Conservation (phyloP, 2,113 vertebrate species). For the Alouatta palliata region DNA sequence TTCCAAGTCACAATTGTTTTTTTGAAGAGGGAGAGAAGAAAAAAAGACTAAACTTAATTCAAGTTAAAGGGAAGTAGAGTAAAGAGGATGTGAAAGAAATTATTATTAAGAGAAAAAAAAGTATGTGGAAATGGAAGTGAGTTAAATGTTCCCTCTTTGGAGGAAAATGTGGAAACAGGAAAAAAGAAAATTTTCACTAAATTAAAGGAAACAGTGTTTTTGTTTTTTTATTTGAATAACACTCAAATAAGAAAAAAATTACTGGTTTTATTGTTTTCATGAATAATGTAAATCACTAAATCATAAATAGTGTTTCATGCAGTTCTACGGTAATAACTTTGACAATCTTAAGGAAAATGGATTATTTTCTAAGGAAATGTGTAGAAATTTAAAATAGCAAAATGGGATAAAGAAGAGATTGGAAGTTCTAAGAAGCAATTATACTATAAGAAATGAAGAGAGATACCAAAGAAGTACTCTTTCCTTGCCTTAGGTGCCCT, state of each 20-base stretch:
- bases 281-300: conserved; percentile 22
- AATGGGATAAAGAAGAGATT: not conserved
- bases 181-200: not conserved
- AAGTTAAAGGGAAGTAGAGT: not conserved
- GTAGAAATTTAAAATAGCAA: not conserved
- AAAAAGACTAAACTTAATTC: not conserved
- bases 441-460: not conserved
- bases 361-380: conserved; percentile 4
- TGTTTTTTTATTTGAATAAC: conserved; percentile 9
- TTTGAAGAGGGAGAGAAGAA: not conserved
- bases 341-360: not conserved
- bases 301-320: not conserved
- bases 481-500: not conserved
- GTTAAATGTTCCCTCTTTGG: conserved; percentile 10
- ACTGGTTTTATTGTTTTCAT: not conserved
- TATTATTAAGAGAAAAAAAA: not conserved
- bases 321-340: not conserved
- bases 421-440: not conserved
- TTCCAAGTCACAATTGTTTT: not conserved
- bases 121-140: not conserved
- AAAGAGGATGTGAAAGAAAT: not conserved
- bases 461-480: not conserved
- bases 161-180: conserved; percentile 29
- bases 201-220: conserved; percentile 21
- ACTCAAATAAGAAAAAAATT: not conserved